Conservation (phyloP, 1,140 invertebrate species). For the Saccostrea echinata region DNA sequence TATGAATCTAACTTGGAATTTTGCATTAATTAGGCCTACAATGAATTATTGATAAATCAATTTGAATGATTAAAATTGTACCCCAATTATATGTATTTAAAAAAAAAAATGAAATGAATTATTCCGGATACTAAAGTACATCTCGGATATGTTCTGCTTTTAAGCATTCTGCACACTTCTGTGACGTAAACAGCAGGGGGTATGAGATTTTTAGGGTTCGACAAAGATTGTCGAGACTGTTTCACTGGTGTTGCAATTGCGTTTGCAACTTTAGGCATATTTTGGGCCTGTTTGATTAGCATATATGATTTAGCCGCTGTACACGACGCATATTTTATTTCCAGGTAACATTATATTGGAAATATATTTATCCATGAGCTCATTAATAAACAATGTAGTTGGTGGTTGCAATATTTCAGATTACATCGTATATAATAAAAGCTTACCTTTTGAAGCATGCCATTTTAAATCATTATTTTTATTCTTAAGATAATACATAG, state of each 20-base stretch:
- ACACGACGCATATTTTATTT: background rate
- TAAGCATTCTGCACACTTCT: background rate
- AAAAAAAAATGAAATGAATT: background rate
- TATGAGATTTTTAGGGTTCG: conserved; percentile 13
- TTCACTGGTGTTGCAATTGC: conserved; percentile 3
- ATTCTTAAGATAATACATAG: no score
- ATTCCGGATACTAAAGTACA: background rate
- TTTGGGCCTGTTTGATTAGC: conserved; percentile 25
- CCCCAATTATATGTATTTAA: background rate
- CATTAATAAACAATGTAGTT: no score
- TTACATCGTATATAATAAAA: no score
- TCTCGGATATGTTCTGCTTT: background rate
- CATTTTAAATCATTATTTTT: no score
- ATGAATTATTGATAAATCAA: no score
- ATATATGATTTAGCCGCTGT: conserved; percentile 11
- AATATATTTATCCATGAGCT: background rate
- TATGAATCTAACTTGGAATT: no score
- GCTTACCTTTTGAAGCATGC: no score
- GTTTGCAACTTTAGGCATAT: conserved; percentile 23
- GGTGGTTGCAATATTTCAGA: no score
- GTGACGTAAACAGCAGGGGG: conserved; percentile 10
- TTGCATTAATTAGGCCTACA: no score
- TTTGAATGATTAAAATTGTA: no score
- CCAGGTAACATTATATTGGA: background rate
- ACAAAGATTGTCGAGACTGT: background rate